A percentile compares a stretch with the other conserved stretches of the same genome.
phyloP scores from a whole-genome alignment of 2,888 invertebrate genomes.

The Podotricha telesiphe region DNA sequence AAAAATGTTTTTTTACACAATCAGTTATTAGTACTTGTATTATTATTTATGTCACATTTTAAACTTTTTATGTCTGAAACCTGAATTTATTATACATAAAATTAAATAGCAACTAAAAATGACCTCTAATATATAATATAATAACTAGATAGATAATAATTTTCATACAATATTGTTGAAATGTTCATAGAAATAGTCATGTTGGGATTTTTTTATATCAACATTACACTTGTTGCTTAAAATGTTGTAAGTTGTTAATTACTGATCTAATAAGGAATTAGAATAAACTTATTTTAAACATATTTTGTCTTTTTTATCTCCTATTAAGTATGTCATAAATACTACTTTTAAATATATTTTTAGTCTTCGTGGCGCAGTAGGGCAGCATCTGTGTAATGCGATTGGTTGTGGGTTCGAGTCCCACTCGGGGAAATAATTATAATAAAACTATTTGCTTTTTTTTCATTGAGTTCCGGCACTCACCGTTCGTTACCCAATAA shows the following conservation, averaged over 20 bases:
- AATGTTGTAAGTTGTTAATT: conserved; percentile 5
- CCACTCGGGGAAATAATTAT: no score
- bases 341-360: no score
- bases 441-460: no score
- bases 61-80: not conserved
- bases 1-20: no score
- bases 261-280: not conserved
- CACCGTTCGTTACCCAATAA: no score
- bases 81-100: not conserved
- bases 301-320: not conserved
- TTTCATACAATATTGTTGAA: not conserved
- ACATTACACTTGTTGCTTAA: not conserved
- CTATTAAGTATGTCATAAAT: not conserved
- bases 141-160: not conserved
- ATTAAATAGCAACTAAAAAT: not conserved
- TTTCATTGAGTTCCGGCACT: no score
- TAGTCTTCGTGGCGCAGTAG: no score
- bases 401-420: no score
- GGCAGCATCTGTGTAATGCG: no score
- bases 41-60: no score
- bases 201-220: not conserved
- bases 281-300: conserved; percentile 7
- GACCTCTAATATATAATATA: not conserved
- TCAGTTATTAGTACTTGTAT: no score
- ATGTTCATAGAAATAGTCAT: not conserved